These are phyloP conservation scores for Calameuta pallipes DNA, from an alignment of 2,888 invertebrate genomes.

Conservation along the genomic window DNA sequence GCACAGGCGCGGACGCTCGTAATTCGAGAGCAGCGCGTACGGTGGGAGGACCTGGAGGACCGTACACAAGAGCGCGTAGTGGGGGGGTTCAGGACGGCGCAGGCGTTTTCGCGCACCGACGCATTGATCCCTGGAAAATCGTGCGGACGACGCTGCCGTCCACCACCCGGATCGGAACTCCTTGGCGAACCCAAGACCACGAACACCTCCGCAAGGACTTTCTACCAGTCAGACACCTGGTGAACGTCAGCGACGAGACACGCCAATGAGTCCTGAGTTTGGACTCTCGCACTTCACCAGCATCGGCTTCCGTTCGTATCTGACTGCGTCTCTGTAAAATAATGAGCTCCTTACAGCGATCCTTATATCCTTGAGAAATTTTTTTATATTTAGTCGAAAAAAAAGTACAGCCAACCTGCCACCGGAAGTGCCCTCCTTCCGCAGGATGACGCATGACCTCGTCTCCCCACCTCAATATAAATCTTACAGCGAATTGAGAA, in stretches of 20 bases:
- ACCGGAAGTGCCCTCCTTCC: not conserved
- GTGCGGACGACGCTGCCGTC: constrained; percentile 37
- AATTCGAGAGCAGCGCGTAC: constrained; percentile 43
- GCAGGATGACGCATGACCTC: not conserved
- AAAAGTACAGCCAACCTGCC: not conserved
- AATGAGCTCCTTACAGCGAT: not conserved
- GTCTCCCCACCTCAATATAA: not conserved
- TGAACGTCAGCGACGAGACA: not conserved
- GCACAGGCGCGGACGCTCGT: constrained; percentile 56
- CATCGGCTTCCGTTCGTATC: not conserved
- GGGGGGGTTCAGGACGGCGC: constrained; percentile 64
- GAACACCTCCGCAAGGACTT: not conserved
- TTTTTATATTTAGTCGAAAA: not conserved
- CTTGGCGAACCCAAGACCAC: constrained; percentile 1
- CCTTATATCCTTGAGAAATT: not conserved
- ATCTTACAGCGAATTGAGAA: not conserved
- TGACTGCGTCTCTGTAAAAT: not conserved
- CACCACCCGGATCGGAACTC: constrained; percentile 1
- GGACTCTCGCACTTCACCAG: not conserved
- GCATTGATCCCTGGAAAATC: constrained; percentile 66
- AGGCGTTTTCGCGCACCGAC: constrained; percentile 70
- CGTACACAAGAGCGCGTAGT: constrained; percentile 23
- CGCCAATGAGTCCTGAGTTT: not conserved
- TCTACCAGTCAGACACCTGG: not conserved
- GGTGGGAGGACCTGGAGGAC: constrained; percentile 12